Conservation (phyloP, 2,797 vertebrate species). For the Podargus strigoides region DNA sequence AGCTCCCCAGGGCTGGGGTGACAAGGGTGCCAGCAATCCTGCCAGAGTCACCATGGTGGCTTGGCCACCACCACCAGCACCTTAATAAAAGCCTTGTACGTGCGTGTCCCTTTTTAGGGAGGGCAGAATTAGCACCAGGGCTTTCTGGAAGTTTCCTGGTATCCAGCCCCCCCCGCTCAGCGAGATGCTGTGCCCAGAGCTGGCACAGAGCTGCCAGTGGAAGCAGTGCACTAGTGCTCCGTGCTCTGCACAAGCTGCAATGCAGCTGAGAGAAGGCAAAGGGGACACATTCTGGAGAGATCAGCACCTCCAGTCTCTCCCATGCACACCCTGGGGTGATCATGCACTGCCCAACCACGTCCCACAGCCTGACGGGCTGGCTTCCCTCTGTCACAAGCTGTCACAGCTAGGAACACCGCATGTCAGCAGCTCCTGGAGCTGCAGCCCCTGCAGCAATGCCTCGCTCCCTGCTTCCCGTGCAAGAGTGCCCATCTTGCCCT, state of each 20-base stretch:
- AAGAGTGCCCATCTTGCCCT: accelerated
- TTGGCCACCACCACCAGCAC: not conserved
- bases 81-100: not conserved
- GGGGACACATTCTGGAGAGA: not conserved
- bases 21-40: not conserved
- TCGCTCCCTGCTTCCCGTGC: not conserved
- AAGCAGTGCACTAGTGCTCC: no score
- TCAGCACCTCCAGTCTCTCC: not conserved
- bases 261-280: not conserved
- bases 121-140: not conserved
- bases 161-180: not conserved
- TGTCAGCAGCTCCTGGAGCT: no score
- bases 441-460: no score
- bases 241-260: no score
- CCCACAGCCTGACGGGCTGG: not conserved
- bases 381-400: not conserved
- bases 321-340: not conserved
- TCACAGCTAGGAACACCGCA: no score
- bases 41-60: not conserved
- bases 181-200: not conserved
- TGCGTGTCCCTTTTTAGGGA: not conserved
- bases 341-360: no score
- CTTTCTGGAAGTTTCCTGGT: not conserved
- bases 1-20: not conserved
- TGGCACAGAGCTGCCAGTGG: no score